These are phyloP conservation scores for Salarias fasciatus DNA, from an alignment of 2,797 vertebrate species.

Conservation along the genomic window DNA sequence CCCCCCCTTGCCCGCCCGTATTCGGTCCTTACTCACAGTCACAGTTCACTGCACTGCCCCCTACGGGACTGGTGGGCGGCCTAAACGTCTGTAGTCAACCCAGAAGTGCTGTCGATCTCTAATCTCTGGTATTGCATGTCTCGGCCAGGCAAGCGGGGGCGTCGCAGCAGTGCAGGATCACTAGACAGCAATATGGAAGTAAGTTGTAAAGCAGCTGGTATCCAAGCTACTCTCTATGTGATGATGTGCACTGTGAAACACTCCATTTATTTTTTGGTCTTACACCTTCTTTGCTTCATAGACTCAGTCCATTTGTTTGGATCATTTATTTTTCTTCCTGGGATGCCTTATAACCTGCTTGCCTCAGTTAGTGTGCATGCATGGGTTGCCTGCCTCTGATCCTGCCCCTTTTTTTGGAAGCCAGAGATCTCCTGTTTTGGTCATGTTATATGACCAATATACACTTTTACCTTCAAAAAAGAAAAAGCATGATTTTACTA, in stretches of 20 bases:
- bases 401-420: constrained; percentile 82
- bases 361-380: constrained; percentile 93
- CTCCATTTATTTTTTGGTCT: constrained; percentile 81
- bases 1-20: constrained; percentile 48
- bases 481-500: constrained; percentile 92
- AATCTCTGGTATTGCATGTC: constrained; percentile 99
- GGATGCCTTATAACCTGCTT: constrained; percentile 88
- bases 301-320: constrained; percentile 79
- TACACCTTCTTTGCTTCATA: constrained; percentile 86
- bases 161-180: constrained; percentile 99
- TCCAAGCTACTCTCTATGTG: constrained; percentile 92
- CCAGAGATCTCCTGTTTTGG: constrained; percentile 74
- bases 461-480: constrained; percentile 81
- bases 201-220: constrained; percentile 95
- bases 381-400: constrained; percentile 88
- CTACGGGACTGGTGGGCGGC: constrained; percentile 75
- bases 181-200: constrained; percentile 99
- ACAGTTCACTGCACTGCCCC: constrained; percentile 77
- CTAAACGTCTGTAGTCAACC: constrained; percentile 81
- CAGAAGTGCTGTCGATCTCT: constrained; percentile 91
- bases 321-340: constrained; percentile 76
- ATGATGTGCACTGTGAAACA: constrained; percentile 92
- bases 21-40: constrained; percentile 70
- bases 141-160: constrained; percentile 99
- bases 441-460: constrained; percentile 83